Percentiles rank a stretch among this genome's conserved stretches.
Conservation (phyloP, 2,797 vertebrate species). For the Amniataba percoides region DNA sequence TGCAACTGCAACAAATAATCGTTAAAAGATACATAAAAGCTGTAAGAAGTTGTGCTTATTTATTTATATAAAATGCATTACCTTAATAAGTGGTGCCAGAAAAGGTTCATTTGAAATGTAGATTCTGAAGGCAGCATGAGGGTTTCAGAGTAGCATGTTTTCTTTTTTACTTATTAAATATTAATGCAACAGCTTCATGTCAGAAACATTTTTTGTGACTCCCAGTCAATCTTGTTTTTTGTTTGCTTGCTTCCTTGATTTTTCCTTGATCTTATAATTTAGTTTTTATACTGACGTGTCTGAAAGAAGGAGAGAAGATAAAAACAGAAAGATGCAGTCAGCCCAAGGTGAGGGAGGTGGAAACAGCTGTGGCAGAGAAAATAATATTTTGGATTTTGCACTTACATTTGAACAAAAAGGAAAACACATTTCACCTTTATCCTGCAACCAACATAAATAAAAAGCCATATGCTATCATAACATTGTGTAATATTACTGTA, state of each 20-base stretch:
- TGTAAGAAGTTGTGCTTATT: neutral
- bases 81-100: neutral
- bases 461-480: neutral
- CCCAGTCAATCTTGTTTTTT: neutral
- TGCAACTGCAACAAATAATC: neutral
- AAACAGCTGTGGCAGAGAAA: neutral
- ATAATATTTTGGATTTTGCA: constrained; percentile 7
- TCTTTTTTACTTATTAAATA: constrained; percentile 5
- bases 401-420: neutral
- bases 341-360: neutral
- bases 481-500: neutral
- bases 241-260: neutral
- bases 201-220: neutral
- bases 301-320: neutral
- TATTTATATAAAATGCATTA: neutral
- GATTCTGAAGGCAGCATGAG: neutral
- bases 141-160: neutral
- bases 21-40: constrained; percentile 15
- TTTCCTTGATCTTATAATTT: constrained; percentile 3
- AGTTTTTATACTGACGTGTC: neutral
- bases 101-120: constrained; percentile 7
- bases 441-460: neutral
- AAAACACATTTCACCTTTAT: neutral
- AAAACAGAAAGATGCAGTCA: constrained; percentile 6
- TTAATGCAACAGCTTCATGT: neutral